Base-by-base conservation (phyloP, 2,888 invertebrate species). In the Eledona agricola region DNA sequence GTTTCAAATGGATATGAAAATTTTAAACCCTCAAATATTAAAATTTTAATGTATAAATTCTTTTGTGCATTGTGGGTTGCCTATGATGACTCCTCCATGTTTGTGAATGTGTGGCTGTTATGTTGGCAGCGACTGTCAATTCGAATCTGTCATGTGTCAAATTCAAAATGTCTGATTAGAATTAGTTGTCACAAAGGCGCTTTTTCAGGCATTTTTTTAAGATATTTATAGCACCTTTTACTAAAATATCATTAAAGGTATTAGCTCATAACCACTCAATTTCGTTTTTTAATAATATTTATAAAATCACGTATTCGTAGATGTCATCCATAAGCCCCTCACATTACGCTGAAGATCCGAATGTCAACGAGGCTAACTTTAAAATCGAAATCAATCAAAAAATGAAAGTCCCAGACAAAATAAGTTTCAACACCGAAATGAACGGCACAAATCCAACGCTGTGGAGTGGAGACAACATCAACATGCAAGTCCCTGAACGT, bases 401-500 rank as follows among this genome's bases (percentile, higher is more conserved):
- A 75, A 92, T 92, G 92, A 85, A 87, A 62, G 89, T 91, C 6
- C 91, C 90, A 0, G 87, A 88, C 67, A 83, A 85, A 64, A 88
- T 90, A 55, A 83, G 89, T 77, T 88, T 93, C 46, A 87, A 85
- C 66, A 84, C 86, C 43, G 87, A 89, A 40, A 74, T 78, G 29
- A 70, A 85, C 72, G 84, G 85, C 58, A 77, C 81, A 43, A 82
- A 84, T 57, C 79, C 79, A 55, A 81, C 72, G 26, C 64, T 81
- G 25, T 88, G 87, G 87, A 80, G 81, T 62, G 82, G 83, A 71
- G 90, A 91, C 64, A 89, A 89, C 77, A 86, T 90, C 74, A 88
- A 89, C 65, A 96, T 96, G 96, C 88, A 88, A 71, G 95, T 96
- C 20, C 96, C 96, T 1, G 96, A 96, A 70, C 84, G 94, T 71